These are phyloP conservation scores for Coregonus sp. DNA, from an alignment of 2,797 vertebrate species.

Conservation along the genomic window DNA sequence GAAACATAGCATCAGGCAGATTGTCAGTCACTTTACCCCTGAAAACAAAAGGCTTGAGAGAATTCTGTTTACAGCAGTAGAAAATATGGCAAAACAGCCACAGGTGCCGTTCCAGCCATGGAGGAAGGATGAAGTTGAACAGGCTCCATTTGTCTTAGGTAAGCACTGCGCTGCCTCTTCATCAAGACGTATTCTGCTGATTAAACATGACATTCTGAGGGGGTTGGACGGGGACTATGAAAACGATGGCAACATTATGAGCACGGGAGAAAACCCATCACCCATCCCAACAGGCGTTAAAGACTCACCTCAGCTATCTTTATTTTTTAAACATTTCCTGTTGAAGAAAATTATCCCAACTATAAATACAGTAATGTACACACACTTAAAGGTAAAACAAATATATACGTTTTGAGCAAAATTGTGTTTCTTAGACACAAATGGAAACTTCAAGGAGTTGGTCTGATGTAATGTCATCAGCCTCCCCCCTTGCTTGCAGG, in stretches of 20 bases:
- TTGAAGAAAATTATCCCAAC: background rate
- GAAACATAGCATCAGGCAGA: slow-evolving; percentile 53
- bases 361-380: no score
- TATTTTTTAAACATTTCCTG: background rate
- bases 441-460: no score
- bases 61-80: slow-evolving; percentile 53
- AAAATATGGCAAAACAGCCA: slow-evolving; percentile 34
- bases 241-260: slow-evolving; percentile 56
- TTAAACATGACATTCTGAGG: slow-evolving; percentile 63
- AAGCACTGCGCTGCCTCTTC: slow-evolving; percentile 51
- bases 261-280: slow-evolving; percentile 53
- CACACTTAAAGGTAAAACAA: no score
- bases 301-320: slow-evolving; percentile 7
- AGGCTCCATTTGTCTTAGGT: slow-evolving; percentile 56
- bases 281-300: slow-evolving; percentile 54
- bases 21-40: slow-evolving; percentile 55
- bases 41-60: slow-evolving; percentile 57
- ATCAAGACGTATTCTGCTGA: slow-evolving; percentile 57
- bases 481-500: no score
- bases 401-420: no score
- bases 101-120: slow-evolving; percentile 25
- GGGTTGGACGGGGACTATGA: slow-evolving; percentile 50
- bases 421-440: no score
- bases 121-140: slow-evolving; percentile 44
- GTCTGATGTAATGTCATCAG: no score